phyloP scores from a whole-genome alignment of 2,888 invertebrate species.

The Altica lythri region DNA sequence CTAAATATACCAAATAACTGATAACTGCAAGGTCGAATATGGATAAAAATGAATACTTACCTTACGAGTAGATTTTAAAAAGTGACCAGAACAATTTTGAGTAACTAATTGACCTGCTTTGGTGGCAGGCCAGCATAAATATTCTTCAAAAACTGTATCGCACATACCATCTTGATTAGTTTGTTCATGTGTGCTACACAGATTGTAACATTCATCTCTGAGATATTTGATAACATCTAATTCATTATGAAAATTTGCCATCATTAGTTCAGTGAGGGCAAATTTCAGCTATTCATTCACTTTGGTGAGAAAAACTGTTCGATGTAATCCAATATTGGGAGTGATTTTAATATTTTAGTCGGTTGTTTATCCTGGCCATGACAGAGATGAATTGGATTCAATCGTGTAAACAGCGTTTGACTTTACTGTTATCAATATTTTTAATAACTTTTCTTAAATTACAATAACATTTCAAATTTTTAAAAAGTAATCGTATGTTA shows the following conservation, averaged over 20 bases:
- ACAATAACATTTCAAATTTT: conserved; percentile 27
- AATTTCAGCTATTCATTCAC: background rate
- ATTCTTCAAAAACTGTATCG: conserved; percentile 59
- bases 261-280: background rate
- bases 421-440: conserved; percentile 28
- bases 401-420: conserved; percentile 24
- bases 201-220: conserved; percentile 5
- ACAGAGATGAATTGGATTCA: conserved; percentile 40
- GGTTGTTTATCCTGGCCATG: conserved; percentile 38
- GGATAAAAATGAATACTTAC: conserved; percentile 32
- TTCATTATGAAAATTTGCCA: conserved; percentile 1
- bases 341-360: conserved; percentile 38
- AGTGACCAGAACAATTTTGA: conserved; percentile 56
- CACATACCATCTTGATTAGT: conserved; percentile 44
- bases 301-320: conserved; percentile 1
- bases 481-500: conserved; percentile 17
- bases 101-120: conserved; percentile 53
- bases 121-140: conserved; percentile 61
- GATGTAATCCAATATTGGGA: conserved; percentile 38
- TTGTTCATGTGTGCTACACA: background rate
- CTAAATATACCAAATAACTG: too few species aligned
- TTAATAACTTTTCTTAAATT: conserved; percentile 21
- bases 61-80: conserved; percentile 35
- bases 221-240: conserved; percentile 3
- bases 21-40: too few species aligned